Conservation (phyloP, 2,113 vertebrate species). For the Chloroceryle aenea region DNA sequence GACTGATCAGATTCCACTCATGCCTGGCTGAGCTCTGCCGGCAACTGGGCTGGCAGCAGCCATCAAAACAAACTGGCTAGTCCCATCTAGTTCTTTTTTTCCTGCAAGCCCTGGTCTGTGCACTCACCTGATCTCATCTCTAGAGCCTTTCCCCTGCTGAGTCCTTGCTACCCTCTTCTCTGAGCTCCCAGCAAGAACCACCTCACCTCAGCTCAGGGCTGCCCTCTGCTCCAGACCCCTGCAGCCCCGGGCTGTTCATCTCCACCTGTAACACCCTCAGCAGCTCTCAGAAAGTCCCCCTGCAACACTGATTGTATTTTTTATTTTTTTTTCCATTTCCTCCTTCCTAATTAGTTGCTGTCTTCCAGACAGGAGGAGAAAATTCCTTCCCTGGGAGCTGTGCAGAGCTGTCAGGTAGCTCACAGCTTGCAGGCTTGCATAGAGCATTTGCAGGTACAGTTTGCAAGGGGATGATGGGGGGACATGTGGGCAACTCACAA, state of each 20-base stretch:
- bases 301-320: neutral
- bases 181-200: neutral
- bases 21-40: neutral
- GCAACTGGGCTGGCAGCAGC: neutral
- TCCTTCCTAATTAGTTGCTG: neutral
- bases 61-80: neutral
- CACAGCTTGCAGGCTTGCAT: neutral
- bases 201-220: neutral
- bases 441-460: neutral
- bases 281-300: neutral
- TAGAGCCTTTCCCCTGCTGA: neutral
- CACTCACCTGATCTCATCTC: neutral
- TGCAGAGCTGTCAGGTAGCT: neutral
- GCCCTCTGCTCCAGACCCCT: neutral
- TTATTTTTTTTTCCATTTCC: neutral
- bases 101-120: neutral
- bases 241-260: neutral
- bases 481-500: fast-evolving
- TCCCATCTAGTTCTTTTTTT: neutral
- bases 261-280: neutral
- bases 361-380: neutral
- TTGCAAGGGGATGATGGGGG: neutral
- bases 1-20: neutral
- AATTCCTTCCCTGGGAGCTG: neutral
- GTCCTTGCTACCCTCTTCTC: neutral